phyloP scores from a whole-genome alignment of 2,113 vertebrate genomes.

The Corythaixoides concolor region DNA sequence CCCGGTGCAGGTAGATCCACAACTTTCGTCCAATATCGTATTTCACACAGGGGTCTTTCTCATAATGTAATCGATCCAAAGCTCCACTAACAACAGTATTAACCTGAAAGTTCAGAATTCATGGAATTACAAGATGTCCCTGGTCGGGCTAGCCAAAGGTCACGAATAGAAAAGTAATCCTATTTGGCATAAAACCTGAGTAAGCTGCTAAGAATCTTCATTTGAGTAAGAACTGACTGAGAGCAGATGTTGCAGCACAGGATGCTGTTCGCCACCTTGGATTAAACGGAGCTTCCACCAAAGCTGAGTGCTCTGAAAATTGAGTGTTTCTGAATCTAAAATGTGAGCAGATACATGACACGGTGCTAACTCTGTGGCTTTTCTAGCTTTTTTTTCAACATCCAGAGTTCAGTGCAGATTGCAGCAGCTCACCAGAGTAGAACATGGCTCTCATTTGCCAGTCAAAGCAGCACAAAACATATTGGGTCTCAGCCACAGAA shows the following conservation, averaged over 20 bases:
- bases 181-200: neutral
- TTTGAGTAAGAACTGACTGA: neutral
- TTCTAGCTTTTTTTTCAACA: neutral
- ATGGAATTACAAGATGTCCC: neutral
- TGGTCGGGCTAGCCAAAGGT: neutral
- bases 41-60: constrained; percentile 98
- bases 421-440: neutral
- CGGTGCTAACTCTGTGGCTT: neutral
- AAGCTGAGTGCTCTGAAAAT: neutral
- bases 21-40: constrained; percentile 96
- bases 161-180: neutral
- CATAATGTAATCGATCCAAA: constrained; percentile 93
- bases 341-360: neutral
- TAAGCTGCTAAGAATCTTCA: neutral
- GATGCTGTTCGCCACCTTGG: neutral
- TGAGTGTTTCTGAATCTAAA: neutral
- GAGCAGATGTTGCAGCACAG: neutral
- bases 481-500: neutral
- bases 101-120: constrained; percentile 76
- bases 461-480: neutral
- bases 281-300: neutral
- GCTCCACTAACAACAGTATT: constrained; percentile 97
- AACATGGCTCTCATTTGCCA: neutral
- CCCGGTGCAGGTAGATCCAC: constrained; percentile 96
- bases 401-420: neutral